Evolutionary conservation across 2,888 invertebrate species (phyloP), one percentile per base, ranked within the genome.

Genomic region (Ametastegia equiseti): DNA sequence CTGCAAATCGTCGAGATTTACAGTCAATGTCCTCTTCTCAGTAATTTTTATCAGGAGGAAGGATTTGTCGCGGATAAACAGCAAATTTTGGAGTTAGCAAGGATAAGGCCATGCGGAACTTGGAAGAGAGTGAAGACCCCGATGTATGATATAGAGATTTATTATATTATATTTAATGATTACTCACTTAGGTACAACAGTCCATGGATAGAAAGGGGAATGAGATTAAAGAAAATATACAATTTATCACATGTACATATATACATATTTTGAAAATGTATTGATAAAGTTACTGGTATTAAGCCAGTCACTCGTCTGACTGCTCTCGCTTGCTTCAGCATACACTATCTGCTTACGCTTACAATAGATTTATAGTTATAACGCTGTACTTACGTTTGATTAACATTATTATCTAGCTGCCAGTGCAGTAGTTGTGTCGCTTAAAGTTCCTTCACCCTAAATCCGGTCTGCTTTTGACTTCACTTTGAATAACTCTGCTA

Each of bases 351-450:
- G 81, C 80, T 83, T 67, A 82, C 81, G 83, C 83, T 78, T 78
- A 75, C 13, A 71, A 83, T 81, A 57, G 78, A 78, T 71, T 82
- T 33, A 36, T 54, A 67, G 57, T 67, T 81, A 50, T 81, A 83
- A 82, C 75, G 60, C 84, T 84, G 87, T 85, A 84, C 83, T 85
- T 85, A 71, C 82, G 82, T 82, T 85, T 86, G 84, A 86, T 89
- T 89, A 87, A 89, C 85, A 89, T 89, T 90, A 88, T n/a, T n/a
- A 90, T 90, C 87, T 90, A 89, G 90, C 89, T 88, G 88, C 88
- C 90, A 89, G 88, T 90, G 89, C 89, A 88, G 86, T 90, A 89
- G 89, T 90, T 90, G 88, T 90, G 87, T 88, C 88, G 90, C 90
- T 90, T 90, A 88, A 88, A 83, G 86, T 89, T 87, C 86, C 87